Base-by-base conservation (phyloP, 2,888 invertebrate genomes). In the Lithophane socia region DNA sequence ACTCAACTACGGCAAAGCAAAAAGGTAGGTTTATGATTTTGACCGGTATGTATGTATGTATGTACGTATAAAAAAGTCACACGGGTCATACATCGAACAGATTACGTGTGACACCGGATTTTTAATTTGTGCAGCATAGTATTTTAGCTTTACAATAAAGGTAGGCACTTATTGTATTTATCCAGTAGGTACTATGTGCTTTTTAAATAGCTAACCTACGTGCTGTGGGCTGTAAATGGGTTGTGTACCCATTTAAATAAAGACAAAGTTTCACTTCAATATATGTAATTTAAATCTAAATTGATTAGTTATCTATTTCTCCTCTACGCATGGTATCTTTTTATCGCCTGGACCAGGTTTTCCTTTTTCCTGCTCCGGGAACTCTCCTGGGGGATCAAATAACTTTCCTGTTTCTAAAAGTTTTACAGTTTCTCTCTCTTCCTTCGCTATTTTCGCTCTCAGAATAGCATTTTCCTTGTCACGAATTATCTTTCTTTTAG, bases 361-460 rank as follows among this genome's bases (percentile, higher is more conserved):
- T n/a, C 12, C 9, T 0, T 1, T 1, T 29, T 37, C 37, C 3
- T 37, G 2, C 42, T 18, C 42, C 12, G 5, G 12, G 0, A 5
- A 3, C 16, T 24, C 60, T 37, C 42, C 61, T 13, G 77, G 69
- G 49, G 79, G 70, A 78, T 92, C 91, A 83, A 93, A 95, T 64
- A 95, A 83, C 86, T 94, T 93, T 44, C 95, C 96, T 24, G 90
- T 78, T 88, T 96, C 95, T 12, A 96, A 77, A 63, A 92, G 90
- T 61, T 86, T 91, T 0, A 95, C 88, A 10, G 88, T 83, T 87
- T 91, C 92, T 54, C 42, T 87, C 82, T 96, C 96, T 79, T 96
- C 94, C 10, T 65, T 87, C 16, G 93, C 94, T 16, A 95, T 92
- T 86, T 86, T 92, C 9, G 87, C 92, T 88, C 87, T 95, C 75